These are phyloP conservation scores for Agonopterix heracliana DNA, from an alignment of 2,888 invertebrate genomes.

Conservation along the genomic window DNA sequence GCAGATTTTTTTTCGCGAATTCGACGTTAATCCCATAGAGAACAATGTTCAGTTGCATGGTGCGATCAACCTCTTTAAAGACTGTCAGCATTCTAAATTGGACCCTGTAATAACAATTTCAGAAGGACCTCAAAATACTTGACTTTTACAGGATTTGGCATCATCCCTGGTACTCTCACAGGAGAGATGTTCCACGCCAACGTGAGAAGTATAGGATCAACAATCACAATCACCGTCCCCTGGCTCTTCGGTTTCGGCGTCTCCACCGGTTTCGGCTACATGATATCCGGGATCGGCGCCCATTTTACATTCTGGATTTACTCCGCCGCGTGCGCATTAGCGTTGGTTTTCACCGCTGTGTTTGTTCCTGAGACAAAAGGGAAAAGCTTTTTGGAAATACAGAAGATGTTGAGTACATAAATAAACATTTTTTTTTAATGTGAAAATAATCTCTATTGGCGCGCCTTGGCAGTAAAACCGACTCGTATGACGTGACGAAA, in stretches of 20 bases:
- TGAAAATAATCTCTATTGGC: no score
- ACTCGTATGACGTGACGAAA: no score
- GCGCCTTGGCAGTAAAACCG: no score
- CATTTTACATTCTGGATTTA: conserved; percentile 28
- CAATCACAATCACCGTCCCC: conserved; percentile 18
- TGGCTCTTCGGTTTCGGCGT: conserved; percentile 29
- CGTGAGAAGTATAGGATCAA: conserved; percentile 29
- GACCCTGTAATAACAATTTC: no score
- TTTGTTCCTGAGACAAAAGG: conserved; percentile 39
- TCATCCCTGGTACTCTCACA: conserved; percentile 23
- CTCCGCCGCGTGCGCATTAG: conserved; percentile 15
- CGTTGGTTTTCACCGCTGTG: conserved; percentile 23
- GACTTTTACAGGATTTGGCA: neutral
- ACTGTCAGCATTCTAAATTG: neutral
- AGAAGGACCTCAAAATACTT: no score
- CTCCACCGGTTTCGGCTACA: conserved; percentile 22
- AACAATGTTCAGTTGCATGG: no score
- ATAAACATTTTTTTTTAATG: no score
- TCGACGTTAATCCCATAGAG: no score
- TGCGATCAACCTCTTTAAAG: no score
- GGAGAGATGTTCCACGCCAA: conserved; percentile 37
- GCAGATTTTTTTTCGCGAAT: no score
- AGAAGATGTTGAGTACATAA: conserved; percentile 26
- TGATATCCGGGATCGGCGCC: conserved; percentile 21
- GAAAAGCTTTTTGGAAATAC: conserved; percentile 29